These are phyloP conservation scores for Cydia strobilella DNA, from an alignment of 1,140 invertebrate genomes.

Conservation along the genomic window DNA sequence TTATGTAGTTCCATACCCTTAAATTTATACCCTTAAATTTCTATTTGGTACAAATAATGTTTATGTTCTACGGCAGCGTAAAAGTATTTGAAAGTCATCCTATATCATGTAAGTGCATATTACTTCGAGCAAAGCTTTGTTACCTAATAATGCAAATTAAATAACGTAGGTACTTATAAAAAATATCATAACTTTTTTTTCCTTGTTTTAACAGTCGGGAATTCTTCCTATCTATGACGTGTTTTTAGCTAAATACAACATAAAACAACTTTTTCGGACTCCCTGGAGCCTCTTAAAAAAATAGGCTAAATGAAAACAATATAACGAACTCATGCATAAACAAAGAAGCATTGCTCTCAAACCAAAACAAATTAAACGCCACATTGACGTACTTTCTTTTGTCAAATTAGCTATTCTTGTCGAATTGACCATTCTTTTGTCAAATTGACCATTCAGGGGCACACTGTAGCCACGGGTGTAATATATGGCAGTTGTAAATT, in stretches of 20 bases:
- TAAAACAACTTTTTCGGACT: constrained; percentile 33
- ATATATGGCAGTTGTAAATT: constrained; percentile 66
- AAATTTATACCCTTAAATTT: too few relatives aligned
- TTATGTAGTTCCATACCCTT: too few relatives aligned
- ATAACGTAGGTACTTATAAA: neutral
- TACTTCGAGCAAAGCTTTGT: too few relatives aligned
- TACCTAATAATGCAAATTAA: too few relatives aligned
- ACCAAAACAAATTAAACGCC: constrained; percentile 75
- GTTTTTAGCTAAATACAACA: neutral
- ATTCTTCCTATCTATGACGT: neutral
- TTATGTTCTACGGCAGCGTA: too few relatives aligned
- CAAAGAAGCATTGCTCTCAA: constrained; percentile 59
- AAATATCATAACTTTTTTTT: neutral
- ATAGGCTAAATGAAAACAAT: constrained; percentile 54
- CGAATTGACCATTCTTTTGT: constrained; percentile 29
- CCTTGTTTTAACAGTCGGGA: neutral
- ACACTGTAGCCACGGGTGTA: constrained; percentile 47
- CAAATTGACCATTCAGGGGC: constrained; percentile 61
- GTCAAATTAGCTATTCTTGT: constrained; percentile 37
- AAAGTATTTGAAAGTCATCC: too few relatives aligned
- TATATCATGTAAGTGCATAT: too few relatives aligned
- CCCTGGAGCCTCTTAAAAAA: constrained; percentile 51
- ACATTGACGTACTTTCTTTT: constrained; percentile 55
- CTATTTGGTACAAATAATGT: too few relatives aligned
- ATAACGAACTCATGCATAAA: constrained; percentile 42